Evolutionary conservation across 2,113 vertebrate species (phyloP), one percentile per base, ranked within the genome.

Genomic region (Miniopterus natalensis): DNA sequence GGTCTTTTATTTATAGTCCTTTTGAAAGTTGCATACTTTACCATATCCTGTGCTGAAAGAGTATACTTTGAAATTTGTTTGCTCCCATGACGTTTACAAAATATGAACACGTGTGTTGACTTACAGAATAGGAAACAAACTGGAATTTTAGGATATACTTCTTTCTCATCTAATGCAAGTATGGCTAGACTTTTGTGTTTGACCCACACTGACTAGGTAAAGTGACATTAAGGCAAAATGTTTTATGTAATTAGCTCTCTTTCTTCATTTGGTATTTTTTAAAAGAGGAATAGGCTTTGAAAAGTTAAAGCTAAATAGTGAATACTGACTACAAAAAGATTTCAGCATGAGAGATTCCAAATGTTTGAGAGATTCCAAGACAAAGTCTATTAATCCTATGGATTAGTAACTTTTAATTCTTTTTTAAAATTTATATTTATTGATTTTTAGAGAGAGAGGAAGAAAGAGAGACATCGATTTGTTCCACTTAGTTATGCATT

Each of bases 81-180:
- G 87, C 61, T 70, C 66, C 27, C 8, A 71, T 96, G 21, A 45
- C 65, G 36, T 84, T 93, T 85, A 74, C 53, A 88, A 92, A 80
- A 80, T 79, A 84, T 79, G 17, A 84, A 73, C 15, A 25, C 47
- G 18, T 77, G 8, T 70, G 59, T 86, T 88, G 42, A 79, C 27
- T 59, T 23, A 40, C 1, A 3, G 55, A 66, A 73, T 84, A 23
- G 57, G 49, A 91, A 91, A 45, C 25, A 92, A 71, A 65, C 57
- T 65, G 8, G 40, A 87, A 63, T 77, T 65, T 83, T 78, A 63
- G 45, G 31, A 83, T 83, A 77, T 71, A 36, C 0, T 40, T 87
- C 55, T 87, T 77, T 87, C 53, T 71, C 36, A 77, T 71, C 83
- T 75, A 70, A 86, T 57, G 40, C 57, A 84, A 59, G 14, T 61